Conservation (phyloP, 2,888 invertebrate genomes). For the Maniola hyperantus region DNA sequence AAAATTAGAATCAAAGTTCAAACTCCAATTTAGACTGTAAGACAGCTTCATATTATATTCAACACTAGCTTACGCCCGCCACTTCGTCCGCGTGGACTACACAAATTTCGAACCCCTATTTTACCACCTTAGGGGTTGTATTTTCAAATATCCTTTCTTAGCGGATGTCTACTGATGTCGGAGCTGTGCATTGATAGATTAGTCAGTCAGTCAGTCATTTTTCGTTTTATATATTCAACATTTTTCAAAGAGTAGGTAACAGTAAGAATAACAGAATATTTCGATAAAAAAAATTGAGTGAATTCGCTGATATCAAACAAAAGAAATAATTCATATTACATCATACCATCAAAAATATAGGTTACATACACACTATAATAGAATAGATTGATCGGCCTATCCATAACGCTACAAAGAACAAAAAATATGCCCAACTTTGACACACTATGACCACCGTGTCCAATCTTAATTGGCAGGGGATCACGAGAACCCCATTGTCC, state of each 20-base stretch:
- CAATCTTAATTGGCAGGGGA: constrained; percentile 81
- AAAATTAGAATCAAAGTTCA: neutral
- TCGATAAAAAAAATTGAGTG: neutral
- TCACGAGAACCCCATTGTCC: constrained; percentile 56
- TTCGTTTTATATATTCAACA: neutral
- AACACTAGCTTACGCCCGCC: no score
- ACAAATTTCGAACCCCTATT: no score
- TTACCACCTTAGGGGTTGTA: no score
- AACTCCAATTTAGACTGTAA: neutral
- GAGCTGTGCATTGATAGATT: no score
- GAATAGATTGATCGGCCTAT: constrained; percentile 55
- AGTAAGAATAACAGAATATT: neutral
- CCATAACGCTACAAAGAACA: constrained; percentile 49
- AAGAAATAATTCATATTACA: constrained; percentile 15
- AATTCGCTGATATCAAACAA: neutral
- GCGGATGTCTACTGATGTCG: no score
- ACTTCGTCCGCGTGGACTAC: no score
- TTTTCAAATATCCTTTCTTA: no score
- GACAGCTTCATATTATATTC: no score
- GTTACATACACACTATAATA: constrained; percentile 21
- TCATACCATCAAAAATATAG: constrained; percentile 24
- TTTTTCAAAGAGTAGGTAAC: no score
- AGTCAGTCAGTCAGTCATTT: no score
- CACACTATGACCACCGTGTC: constrained; percentile 76
- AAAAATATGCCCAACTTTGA: constrained; percentile 71